These are phyloP conservation scores for Odontophorus gujanensis DNA, from an alignment of 2,113 vertebrate species.

Conservation along the genomic window DNA sequence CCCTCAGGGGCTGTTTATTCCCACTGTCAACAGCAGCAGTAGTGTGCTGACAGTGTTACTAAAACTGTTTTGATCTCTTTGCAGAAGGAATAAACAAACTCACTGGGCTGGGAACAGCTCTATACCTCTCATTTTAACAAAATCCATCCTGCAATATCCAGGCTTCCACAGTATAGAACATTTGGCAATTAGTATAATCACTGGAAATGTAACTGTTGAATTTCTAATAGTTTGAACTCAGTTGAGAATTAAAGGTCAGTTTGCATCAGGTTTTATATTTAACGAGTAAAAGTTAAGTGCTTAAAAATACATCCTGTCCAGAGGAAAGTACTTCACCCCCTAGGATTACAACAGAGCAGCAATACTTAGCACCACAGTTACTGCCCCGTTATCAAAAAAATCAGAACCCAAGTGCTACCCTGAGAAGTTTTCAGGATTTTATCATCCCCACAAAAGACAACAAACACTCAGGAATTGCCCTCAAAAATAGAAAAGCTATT, in stretches of 20 bases:
- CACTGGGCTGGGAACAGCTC: background rate
- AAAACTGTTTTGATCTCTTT: constrained; percentile 20
- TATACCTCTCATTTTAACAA: background rate
- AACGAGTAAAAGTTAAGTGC: constrained; percentile 5
- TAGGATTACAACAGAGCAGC: background rate
- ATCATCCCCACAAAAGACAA: background rate
- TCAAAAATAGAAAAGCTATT: constrained; percentile 56
- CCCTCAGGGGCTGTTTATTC: constrained; percentile 37
- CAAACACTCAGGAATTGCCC: background rate
- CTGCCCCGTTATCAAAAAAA: background rate
- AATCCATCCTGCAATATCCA: background rate
- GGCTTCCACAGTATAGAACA: background rate
- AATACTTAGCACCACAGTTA: background rate
- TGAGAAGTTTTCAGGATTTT: constrained; percentile 27
- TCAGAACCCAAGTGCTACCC: background rate
- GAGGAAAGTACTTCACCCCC: background rate
- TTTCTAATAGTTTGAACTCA: background rate
- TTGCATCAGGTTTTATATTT: constrained; percentile 35
- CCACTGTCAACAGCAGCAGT: background rate
- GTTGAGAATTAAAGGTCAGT: background rate
- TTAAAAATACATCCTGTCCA: background rate
- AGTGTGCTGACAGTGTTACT: background rate
- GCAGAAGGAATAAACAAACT: constrained; percentile 11
- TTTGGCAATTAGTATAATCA: background rate
- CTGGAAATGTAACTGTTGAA: background rate